A percentile compares a stretch with the other conserved stretches of the same genome.
Evolutionary conservation across 1,140 invertebrate genomes (phyloP).

Genomic region (Reticulitermes speratus): DNA sequence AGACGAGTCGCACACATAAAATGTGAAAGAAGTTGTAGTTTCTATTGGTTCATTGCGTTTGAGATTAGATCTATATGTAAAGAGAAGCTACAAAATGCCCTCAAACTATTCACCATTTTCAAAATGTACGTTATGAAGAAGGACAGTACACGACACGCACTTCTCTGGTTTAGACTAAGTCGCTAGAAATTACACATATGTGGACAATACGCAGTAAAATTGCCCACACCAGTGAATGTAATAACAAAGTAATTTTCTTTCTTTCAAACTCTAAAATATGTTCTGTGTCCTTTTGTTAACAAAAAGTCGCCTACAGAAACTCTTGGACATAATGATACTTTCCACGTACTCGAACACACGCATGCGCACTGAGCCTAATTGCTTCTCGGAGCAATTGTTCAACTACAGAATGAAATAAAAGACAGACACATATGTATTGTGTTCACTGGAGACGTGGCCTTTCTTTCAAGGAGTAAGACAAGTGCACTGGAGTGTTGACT

Average conservation of each 20-base stretch:
- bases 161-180: neutral
- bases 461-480: neutral
- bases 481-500: neutral
- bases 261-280: constrained; percentile 9
- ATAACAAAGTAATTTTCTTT: constrained; percentile 15
- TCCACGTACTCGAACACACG: neutral
- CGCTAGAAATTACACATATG: neutral
- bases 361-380: constrained; percentile 3
- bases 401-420: neutral
- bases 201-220: neutral
- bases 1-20: neutral
- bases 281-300: constrained; percentile 10
- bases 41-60: neutral
- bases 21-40: neutral
- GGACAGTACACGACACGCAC: neutral
- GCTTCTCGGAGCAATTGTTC: neutral
- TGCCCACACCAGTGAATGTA: neutral
- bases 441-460: neutral
- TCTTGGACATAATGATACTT: neutral
- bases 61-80: neutral
- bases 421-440: neutral
- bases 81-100: neutral
- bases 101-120: neutral
- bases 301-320: constrained; percentile 5
- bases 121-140: neutral